Conservation (phyloP, 2,113 vertebrate species). For the Pseudopipra pipra region DNA sequence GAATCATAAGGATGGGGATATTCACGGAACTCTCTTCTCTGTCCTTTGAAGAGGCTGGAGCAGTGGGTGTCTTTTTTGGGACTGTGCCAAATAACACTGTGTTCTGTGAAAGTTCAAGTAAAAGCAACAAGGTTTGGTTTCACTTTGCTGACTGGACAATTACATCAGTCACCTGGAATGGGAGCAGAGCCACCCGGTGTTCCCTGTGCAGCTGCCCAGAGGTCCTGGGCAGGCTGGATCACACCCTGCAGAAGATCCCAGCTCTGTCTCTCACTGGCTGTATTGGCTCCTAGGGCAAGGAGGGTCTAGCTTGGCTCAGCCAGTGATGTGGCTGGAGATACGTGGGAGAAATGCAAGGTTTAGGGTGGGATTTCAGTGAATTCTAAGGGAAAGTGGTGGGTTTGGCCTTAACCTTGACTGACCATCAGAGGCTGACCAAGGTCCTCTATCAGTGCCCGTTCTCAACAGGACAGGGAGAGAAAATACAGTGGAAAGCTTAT, state of each 20-base stretch:
- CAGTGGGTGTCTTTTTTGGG: background rate
- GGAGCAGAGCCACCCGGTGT: background rate
- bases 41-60: background rate
- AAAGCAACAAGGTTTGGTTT: background rate
- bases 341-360: background rate
- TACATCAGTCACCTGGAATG: background rate
- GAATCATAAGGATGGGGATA: background rate
- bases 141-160: background rate
- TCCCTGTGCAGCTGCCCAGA: background rate
- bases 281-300: background rate
- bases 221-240: background rate
- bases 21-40: background rate
- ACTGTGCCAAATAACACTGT: accelerated
- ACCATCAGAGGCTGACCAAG: background rate
- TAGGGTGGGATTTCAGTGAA: background rate
- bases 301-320: background rate
- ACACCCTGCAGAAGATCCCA: background rate
- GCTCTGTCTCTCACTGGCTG: background rate
- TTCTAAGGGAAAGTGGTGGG: background rate
- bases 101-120: background rate
- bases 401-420: background rate
- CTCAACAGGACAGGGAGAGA: background rate
- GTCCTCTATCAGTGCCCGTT: accelerated
- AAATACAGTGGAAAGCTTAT: background rate
- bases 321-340: background rate